Percentiles rank a stretch among this genome's conserved stretches.
phyloP scores from a whole-genome alignment of 53 echinoderm and acorn worm species.

The Paelopatides confundens region DNA sequence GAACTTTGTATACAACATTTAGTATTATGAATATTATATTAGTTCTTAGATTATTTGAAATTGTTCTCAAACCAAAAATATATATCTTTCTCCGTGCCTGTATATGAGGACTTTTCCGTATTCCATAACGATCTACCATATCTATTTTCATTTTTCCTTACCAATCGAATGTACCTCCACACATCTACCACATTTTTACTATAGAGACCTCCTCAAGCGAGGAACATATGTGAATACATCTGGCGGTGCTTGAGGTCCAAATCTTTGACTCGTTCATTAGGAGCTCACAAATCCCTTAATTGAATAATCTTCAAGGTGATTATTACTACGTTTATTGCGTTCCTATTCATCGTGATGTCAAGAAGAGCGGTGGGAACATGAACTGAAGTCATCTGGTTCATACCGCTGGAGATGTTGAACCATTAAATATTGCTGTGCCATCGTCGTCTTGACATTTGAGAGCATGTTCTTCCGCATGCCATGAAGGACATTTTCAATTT shows the following conservation, averaged over 20 bases:
- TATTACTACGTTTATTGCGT: background rate
- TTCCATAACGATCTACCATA: background rate
- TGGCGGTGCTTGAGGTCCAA: conserved; percentile 30
- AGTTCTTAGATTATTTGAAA: too few species aligned
- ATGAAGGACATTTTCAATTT: background rate
- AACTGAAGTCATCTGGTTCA: background rate
- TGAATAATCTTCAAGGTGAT: conserved; percentile 38
- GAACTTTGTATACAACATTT: too few species aligned
- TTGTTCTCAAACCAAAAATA: too few species aligned
- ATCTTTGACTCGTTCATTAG: conserved; percentile 22
- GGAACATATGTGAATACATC: conserved; percentile 19
- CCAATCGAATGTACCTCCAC: background rate
- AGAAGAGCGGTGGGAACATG: background rate
- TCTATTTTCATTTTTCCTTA: background rate
- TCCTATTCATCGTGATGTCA: background rate
- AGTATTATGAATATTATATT: too few species aligned
- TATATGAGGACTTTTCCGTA: background rate
- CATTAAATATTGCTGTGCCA: background rate
- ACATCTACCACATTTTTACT: background rate
- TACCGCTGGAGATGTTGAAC: background rate
- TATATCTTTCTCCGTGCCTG: background rate
- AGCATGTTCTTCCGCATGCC: conserved; percentile 25
- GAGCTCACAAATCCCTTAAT: conserved; percentile 7
- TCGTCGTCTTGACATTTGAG: conserved; percentile 25
- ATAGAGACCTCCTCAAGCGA: background rate